Evolutionary conservation across 1,140 invertebrate species (phyloP).

Genomic region (Matsumurasca onukii): DNA sequence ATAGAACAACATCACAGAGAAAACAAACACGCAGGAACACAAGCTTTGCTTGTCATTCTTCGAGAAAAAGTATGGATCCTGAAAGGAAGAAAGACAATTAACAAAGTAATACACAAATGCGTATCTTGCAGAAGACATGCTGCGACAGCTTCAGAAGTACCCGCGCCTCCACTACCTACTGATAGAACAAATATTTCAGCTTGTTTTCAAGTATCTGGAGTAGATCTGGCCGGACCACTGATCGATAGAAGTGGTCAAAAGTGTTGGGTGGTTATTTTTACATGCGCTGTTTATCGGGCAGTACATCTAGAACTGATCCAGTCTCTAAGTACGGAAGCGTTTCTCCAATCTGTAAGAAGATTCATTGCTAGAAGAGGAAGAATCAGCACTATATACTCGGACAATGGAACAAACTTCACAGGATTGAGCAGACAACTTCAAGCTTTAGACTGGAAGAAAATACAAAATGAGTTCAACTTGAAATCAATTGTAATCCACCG

Average conservation of each 20-base stretch:
- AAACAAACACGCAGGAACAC: slow-evolving; percentile 44
- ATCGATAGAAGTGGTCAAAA: slow-evolving; percentile 38
- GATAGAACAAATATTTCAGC: too few species aligned
- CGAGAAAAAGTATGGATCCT: slow-evolving; percentile 32
- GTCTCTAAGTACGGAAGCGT: slow-evolving; percentile 39
- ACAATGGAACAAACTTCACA: slow-evolving; percentile 36
- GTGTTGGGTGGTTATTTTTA: slow-evolving; percentile 41
- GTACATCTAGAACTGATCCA: slow-evolving; percentile 44
- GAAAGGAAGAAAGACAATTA: slow-evolving; percentile 10
- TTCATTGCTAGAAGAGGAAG: slow-evolving; percentile 40
- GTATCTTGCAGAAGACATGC: slow-evolving; percentile 35
- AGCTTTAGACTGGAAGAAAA: too few species aligned
- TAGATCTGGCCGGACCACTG: slow-evolving; percentile 26
- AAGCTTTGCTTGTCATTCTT: slow-evolving; percentile 26
- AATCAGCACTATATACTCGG: slow-evolving; percentile 27
- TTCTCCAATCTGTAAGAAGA: slow-evolving; percentile 39
- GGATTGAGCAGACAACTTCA: slow-evolving; percentile 29
- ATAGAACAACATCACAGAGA: slow-evolving; percentile 44
- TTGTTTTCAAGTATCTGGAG: slow-evolving; percentile 33
- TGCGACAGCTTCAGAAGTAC: too few species aligned
- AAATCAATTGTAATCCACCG: too few species aligned
- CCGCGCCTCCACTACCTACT: too few species aligned
- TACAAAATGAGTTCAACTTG: too few species aligned
- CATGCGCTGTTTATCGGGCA: slow-evolving; percentile 42
- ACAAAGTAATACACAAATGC: slow-evolving; percentile 29